A percentile compares a stretch with the other conserved stretches of the same genome.
Conservation (phyloP, 2,888 invertebrate genomes). For the Apamea monoglypha region DNA sequence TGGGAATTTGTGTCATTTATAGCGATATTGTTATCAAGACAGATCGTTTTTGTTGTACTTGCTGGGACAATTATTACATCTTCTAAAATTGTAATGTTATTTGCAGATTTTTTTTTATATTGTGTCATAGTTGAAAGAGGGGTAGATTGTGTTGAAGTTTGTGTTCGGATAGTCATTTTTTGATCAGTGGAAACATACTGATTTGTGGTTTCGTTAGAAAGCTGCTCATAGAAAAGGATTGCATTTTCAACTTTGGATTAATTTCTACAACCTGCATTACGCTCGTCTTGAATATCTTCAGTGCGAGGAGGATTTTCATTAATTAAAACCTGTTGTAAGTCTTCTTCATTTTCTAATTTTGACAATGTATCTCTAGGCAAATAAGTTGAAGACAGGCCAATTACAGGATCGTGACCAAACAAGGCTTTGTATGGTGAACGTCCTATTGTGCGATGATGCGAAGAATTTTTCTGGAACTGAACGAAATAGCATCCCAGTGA, state of each 20-base stretch:
- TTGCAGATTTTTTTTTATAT: no score
- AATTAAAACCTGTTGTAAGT: no score
- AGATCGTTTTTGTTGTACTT: conserved; percentile 40
- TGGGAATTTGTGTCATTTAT: conserved; percentile 36
- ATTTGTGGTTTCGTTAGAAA: conserved; percentile 45
- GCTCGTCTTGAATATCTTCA: no score
- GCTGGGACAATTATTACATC: conserved; percentile 42
- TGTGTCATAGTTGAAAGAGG: no score
- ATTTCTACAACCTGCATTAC: conserved; percentile 41
- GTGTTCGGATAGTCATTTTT: conserved; percentile 37
- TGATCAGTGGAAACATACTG: conserved; percentile 41
- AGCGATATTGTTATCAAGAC: conserved; percentile 39
- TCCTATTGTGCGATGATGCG: conserved; percentile 64
- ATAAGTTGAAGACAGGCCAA: no score
- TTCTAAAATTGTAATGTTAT: conserved; percentile 44
- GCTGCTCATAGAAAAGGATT: conserved; percentile 38
- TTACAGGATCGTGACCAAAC: no score
- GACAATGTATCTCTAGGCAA: no score
- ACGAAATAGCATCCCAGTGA: conserved; percentile 58
- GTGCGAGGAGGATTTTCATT: no score
- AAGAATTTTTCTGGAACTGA: conserved; percentile 59
- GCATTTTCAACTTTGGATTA: conserved; percentile 42
- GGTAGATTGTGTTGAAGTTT: conserved; percentile 4
- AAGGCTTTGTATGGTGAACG: no score
- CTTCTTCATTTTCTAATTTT: no score